Evolutionary conservation across 2,888 invertebrate genomes (phyloP).

Genomic region (Abscondita cerata): DNA sequence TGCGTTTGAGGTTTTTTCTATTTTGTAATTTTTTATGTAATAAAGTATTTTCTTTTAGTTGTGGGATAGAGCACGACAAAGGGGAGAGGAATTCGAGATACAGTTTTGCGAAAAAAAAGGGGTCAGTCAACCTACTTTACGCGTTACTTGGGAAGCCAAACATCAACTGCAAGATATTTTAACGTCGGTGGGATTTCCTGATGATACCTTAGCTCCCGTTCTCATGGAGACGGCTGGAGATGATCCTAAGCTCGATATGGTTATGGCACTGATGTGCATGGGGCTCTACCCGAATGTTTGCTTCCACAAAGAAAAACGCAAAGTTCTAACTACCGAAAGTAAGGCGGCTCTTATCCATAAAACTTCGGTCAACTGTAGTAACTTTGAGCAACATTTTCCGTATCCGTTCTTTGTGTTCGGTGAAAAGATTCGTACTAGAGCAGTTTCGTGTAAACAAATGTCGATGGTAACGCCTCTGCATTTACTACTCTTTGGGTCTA

Average conservation of each 20-base stretch:
- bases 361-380: slow-evolving; percentile 94
- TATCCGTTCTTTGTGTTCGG: slow-evolving; percentile 98
- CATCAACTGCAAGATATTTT: slow-evolving; percentile 67
- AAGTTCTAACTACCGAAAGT: slow-evolving; percentile 94
- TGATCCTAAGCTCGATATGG: slow-evolving; percentile 81
- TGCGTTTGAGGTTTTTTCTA: slow-evolving; percentile 78
- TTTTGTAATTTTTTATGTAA: neutral
- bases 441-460: slow-evolving; percentile 95
- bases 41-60: slow-evolving; percentile 55
- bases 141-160: slow-evolving; percentile 93
- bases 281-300: slow-evolving; percentile 98
- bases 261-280: slow-evolving; percentile 85
- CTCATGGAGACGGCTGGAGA: slow-evolving; percentile 78
- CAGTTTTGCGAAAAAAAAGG: slow-evolving; percentile 92
- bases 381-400: slow-evolving; percentile 81
- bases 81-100: slow-evolving; percentile 78
- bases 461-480: slow-evolving; percentile 94
- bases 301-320: slow-evolving; percentile 92
- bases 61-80: slow-evolving; percentile 73
- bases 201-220: slow-evolving; percentile 80
- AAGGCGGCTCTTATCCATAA: slow-evolving; percentile 95
- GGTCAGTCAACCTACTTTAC: slow-evolving; percentile 85
- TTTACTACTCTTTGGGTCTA: slow-evolving; percentile 88
- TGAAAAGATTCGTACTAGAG: slow-evolving; percentile 95
- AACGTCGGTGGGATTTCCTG: slow-evolving; percentile 84